Conservation (phyloP, 37 sponge, comb jelly and placozoan genomes). For the Lycopodina hypogea region DNA sequence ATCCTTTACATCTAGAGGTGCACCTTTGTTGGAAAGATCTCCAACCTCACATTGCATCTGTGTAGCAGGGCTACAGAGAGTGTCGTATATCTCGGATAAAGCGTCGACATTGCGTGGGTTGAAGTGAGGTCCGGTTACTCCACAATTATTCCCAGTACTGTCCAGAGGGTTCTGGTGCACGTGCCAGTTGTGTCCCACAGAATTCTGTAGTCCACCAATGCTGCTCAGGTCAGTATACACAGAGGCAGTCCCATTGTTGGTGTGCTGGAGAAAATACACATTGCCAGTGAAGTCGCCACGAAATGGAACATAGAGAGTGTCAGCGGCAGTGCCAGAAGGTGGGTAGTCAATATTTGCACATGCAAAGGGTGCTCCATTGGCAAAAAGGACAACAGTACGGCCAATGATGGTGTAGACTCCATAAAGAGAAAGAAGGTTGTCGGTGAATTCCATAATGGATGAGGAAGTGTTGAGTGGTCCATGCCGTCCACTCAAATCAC, state of each 20-base stretch:
- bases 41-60: constrained; percentile 63
- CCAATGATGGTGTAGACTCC: constrained; percentile 65
- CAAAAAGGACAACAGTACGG: constrained; percentile 55
- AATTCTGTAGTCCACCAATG: not conserved
- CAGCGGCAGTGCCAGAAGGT: not conserved
- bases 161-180: constrained; percentile 39
- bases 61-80: constrained; percentile 14
- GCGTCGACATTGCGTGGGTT: constrained; percentile 30
- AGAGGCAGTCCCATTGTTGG: constrained; percentile 14
- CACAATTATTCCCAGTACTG: constrained; percentile 13
- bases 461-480: constrained; percentile 19
- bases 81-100: not conserved
- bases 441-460: not conserved
- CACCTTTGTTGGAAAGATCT: constrained; percentile 62
- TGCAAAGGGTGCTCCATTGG: constrained; percentile 12
- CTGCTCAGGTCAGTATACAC: constrained; percentile 34
- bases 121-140: constrained; percentile 27
- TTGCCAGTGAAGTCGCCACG: constrained; percentile 39
- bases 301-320: constrained; percentile 50
- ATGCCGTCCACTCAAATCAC: constrained; percentile 70
- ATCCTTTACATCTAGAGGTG: constrained; percentile 22
- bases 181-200: constrained; percentile 61
- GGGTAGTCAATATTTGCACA: constrained; percentile 78
- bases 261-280: constrained; percentile 39
- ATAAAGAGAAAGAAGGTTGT: constrained; percentile 33